Base-by-base conservation (phyloP, 2,113 vertebrate genomes). In the Takifugu bimaculatus region DNA sequence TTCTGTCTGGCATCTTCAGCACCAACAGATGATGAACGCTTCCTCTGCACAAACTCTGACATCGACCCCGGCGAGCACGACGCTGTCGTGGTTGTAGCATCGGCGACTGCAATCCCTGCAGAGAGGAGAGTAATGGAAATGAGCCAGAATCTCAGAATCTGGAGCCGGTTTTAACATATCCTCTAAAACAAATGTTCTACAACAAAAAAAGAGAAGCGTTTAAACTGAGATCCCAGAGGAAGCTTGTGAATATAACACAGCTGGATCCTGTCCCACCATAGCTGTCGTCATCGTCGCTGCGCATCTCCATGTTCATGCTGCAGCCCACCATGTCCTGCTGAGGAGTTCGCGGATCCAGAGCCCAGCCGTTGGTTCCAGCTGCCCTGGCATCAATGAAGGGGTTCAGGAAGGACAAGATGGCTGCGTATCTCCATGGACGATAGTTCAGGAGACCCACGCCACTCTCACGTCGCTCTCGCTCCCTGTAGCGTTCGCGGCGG, bases 381-480 rank as follows among this genome's bases (percentile, higher is more conserved):
- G 72, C 69, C 4, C 75, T 39, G 56, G 75, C 75, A 0, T 81
- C 79, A 0, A 78, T 70, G 1, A 81, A 78, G 2, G 79, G 79
- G 70, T 81, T 81, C 0, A 81, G 2, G 4, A 81, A 81, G 0
- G 75, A 78, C 65, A 81, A 0, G 0, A 81, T 75, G 13, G 79
- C 59, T 0, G 79, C 75, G 13, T 78, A 81, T 4, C 79, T 75
- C 79, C 79, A 81, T 0, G 75, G 79, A 6, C 79, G 6, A 62
- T 78, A 78, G 65, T 78, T 78, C 0, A 73, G 48, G 29, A 81
- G 79, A 1, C 79, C 79, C 3, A 75, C 10, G 51, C 79, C 69
- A 1, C 75, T 81, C 59, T 81, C 75, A 0, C 75, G 62, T 0
- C 79, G 79, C 29, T 81, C 78, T 72, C 75, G 75, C 72, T 81